Evolutionary conservation across 2,113 vertebrate species (phyloP).

Genomic region (Cochlearius cochlearius): DNA sequence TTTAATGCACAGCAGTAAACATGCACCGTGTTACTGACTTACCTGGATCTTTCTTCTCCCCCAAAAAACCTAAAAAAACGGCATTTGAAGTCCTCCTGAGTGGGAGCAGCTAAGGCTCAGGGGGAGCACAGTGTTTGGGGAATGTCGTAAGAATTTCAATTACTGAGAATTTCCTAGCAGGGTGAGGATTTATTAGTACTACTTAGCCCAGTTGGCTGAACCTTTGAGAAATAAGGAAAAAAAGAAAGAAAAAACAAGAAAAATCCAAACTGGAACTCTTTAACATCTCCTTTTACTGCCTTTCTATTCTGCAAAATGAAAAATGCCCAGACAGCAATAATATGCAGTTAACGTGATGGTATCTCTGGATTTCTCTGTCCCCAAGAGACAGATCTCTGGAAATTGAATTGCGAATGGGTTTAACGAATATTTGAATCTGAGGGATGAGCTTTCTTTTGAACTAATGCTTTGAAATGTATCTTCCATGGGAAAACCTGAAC

Average conservation of each 20-base stretch:
- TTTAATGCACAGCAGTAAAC: background rate
- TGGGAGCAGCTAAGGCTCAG: background rate
- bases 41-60: background rate
- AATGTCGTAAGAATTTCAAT: background rate
- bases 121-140: background rate
- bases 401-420: background rate
- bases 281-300: background rate
- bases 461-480: background rate
- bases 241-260: too few species aligned
- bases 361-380: background rate
- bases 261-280: background rate
- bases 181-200: background rate
- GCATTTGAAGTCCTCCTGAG: background rate
- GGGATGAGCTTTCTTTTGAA: background rate
- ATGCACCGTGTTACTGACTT: background rate
- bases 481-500: background rate
- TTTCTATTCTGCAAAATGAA: background rate
- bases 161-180: background rate
- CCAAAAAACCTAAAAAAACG: background rate
- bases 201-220: background rate
- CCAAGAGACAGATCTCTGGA: background rate
- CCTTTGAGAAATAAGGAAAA: background rate
- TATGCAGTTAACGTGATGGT: background rate
- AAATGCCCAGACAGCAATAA: background rate
- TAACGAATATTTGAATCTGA: slow-evolving; percentile 15